These are phyloP conservation scores for Dryococelus australis DNA, from an alignment of 2,888 invertebrate genomes.

Conservation along the genomic window DNA sequence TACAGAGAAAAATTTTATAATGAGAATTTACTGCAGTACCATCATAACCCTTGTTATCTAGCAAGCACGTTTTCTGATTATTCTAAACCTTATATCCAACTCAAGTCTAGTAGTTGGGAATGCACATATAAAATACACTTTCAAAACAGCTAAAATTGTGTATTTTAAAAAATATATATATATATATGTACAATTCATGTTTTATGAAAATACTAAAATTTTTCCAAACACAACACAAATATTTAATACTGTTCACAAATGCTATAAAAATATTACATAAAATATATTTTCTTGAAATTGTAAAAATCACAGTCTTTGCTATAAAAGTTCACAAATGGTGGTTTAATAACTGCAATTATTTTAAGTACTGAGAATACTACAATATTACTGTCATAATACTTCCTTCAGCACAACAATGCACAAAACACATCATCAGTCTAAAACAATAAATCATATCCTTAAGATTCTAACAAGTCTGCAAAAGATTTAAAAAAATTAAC, in stretches of 20 bases:
- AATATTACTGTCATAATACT: not conserved
- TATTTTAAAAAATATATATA: no score
- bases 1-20: no score
- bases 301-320: slow-evolving; percentile 4
- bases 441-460: not conserved
- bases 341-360: not conserved
- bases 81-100: no score
- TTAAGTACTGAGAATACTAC: not conserved
- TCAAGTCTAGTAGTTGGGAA: no score
- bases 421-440: not conserved
- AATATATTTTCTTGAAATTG: not conserved
- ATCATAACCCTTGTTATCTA: no score
- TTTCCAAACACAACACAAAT: not conserved
- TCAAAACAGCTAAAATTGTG: no score
- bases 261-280: not conserved
- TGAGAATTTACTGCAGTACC: no score
- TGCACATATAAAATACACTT: no score
- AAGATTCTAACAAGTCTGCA: not conserved
- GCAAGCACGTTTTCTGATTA: no score
- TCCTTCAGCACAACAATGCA: not conserved
- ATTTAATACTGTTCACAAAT: slow-evolving; percentile 6
- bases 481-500: slow-evolving; percentile 4
- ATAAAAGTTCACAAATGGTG: not conserved
- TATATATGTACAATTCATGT: not conserved
- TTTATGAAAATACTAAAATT: not conserved